A percentile compares a stretch with the other conserved stretches of the same genome.
phyloP scores from a whole-genome alignment of 2,797 vertebrate genomes.

The Parauchenoglanis punctatus region DNA sequence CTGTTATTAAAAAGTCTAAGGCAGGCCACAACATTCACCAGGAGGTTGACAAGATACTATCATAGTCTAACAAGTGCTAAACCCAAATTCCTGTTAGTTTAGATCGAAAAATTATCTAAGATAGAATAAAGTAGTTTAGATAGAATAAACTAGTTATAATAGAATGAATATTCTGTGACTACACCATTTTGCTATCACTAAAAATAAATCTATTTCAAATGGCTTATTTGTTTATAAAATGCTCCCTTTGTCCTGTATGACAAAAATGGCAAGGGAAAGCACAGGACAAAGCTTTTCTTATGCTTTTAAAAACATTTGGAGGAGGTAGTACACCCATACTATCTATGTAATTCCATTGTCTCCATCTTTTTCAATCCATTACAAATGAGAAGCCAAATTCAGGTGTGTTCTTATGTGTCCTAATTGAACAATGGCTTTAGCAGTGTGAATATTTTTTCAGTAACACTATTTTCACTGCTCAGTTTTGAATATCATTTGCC shows the following conservation, averaged over 20 bases:
- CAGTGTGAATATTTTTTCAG: background rate
- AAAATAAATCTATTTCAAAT: background rate
- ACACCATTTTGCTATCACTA: background rate
- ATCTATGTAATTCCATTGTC: background rate
- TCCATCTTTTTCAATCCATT: background rate
- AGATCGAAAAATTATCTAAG: background rate
- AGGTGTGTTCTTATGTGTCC: background rate
- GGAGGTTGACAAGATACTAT: background rate
- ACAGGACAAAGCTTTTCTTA: too few species aligned
- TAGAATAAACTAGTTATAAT: background rate
- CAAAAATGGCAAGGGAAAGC: background rate
- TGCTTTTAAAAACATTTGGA: background rate
- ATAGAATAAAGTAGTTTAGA: too few species aligned
- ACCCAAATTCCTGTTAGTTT: background rate
- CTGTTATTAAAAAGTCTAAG: background rate
- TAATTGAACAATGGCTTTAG: background rate
- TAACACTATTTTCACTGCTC: background rate
- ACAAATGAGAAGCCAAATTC: background rate
- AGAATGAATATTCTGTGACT: background rate
- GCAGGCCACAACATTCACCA: background rate
- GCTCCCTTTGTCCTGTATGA: background rate
- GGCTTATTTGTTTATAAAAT: background rate
- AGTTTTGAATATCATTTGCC: conserved; percentile 36
- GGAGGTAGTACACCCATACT: background rate
- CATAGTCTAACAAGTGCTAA: background rate